These are phyloP conservation scores for Myocastor coypus DNA, from an alignment of 2,113 vertebrate genomes.

Conservation along the genomic window DNA sequence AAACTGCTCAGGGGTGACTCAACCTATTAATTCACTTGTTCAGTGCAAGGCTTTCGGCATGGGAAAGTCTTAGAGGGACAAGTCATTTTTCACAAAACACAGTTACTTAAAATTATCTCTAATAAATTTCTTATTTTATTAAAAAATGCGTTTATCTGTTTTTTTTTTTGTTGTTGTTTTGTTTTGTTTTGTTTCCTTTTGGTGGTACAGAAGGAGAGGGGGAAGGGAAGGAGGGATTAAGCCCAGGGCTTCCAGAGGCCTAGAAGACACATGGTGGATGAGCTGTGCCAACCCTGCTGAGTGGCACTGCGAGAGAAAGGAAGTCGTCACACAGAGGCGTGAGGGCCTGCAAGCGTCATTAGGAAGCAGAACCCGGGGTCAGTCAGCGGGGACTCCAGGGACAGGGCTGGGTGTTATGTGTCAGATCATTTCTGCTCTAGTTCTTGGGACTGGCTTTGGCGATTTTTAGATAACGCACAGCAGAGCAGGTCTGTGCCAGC, in stretches of 20 bases:
- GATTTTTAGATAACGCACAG: neutral
- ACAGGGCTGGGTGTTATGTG: neutral
- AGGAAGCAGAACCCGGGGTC: neutral
- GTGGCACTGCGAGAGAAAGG: neutral
- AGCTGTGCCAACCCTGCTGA: neutral
- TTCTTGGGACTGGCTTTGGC: neutral
- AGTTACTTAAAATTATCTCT: neutral
- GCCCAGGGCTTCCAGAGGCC: neutral
- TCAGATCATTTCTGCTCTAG: too few species aligned
- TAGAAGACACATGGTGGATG: neutral
- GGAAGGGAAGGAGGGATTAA: neutral
- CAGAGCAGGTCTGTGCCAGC: neutral
- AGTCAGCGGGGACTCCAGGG: neutral
- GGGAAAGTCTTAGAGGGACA: neutral
- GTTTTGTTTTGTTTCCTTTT: neutral
- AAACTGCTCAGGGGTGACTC: neutral
- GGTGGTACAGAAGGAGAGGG: neutral
- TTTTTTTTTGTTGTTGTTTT: neutral
- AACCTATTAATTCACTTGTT: neutral
- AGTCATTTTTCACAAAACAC: neutral
- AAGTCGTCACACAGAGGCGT: neutral
- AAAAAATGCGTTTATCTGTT: neutral
- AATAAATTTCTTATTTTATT: neutral
- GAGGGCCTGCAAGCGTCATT: neutral
- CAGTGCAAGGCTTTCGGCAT: neutral